Base-by-base conservation (phyloP, 1,140 invertebrate genomes). In the Charaxes varanes region DNA sequence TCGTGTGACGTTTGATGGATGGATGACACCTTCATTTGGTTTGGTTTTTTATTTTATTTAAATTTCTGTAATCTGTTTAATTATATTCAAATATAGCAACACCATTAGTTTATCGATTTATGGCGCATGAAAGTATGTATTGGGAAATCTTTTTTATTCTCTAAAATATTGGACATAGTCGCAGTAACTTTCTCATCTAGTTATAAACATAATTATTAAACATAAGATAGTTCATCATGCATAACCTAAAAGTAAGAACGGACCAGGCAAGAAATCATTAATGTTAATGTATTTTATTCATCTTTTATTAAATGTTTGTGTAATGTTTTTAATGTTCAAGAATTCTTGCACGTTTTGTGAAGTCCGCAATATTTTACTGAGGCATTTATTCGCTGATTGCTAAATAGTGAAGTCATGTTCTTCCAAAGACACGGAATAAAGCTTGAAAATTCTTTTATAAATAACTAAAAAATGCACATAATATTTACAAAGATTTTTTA, bases 241-340 rank as follows among this genome's bases (percentile, higher is more conserved):
- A 32, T 58, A 57, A 53, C 42, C 41, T 38, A 41, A 41, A 33
- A 52, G 30, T 61, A 53, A 55, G 49, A 50, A 45, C 32, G 38
- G 53, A 63, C 53, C 56, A 56, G 49, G 45, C 43, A 40, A 35
- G 46, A 41, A 44, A 43, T 50, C 50, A 45, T 46, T 40, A 46
- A 35, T 40, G 40, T 33, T 35, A 28, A 36, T 36, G 23, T 43
- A 36, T 35, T 10, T 27, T 17, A 28, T 35, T 6, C 11, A 26
- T 33, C 23, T 21, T 34, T 34, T 11, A 33, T 27, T n/a, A 27
- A 27, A 24, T 24, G 22, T 27, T 27, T 18, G 30, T 41, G 22
- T 41, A 23, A 12, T 12, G 11, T 33, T 41, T 31, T 19, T 30
- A 18, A 22, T 30, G 33, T 35, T 12, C 17, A 10, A 5, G 12